Evolutionary conservation across 2,113 vertebrate genomes (phyloP), one percentile per base, ranked within the genome.

Genomic region (Raja brachyura): DNA sequence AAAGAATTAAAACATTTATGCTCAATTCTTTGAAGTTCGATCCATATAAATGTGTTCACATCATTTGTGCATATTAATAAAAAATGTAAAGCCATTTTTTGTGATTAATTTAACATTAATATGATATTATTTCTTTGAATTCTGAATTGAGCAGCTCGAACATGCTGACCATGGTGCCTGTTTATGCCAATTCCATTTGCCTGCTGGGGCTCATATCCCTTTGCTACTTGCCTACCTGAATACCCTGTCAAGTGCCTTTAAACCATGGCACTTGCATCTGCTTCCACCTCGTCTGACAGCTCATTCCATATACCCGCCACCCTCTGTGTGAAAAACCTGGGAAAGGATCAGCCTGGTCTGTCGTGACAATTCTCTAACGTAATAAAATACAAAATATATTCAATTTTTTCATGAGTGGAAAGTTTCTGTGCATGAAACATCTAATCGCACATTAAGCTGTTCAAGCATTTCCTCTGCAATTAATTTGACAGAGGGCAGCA

Each of bases 401-500:
- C 18, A 39, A 39, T 68, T 0, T 39, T 39, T 90, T 39, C 59
- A 90, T 2, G 28, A 70, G 39, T 0, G 31, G 33, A 68, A 39
- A 22, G 28, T 14, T 70, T 66, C 18, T 33, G 33, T 66, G 63
- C 5, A 33, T 16, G 39, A 70, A 90, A 90, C 59, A 39, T 70
- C 18, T 39, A 68, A 68, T 66, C 61, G 18, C 9, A 39, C 9
- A 16, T 90, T 39, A 20, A 68, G 18, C 86, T 39, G 9, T 31
- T 33, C 31, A 70, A 90, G 31, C 86, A 70, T 90, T 39, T 22
- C 33, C 1, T 9, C 86, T 39, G n/a, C 68, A 90, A 39, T n/a
- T 13, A 66, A 68, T 63, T 66, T 70, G 63, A 90, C 86, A 90
- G n/a, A 90, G 5, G n/a, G 25, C 85, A 90, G 86, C 61, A 70